Base-by-base conservation (phyloP, 2,797 vertebrate genomes). In the Tenualosa ilisha region DNA sequence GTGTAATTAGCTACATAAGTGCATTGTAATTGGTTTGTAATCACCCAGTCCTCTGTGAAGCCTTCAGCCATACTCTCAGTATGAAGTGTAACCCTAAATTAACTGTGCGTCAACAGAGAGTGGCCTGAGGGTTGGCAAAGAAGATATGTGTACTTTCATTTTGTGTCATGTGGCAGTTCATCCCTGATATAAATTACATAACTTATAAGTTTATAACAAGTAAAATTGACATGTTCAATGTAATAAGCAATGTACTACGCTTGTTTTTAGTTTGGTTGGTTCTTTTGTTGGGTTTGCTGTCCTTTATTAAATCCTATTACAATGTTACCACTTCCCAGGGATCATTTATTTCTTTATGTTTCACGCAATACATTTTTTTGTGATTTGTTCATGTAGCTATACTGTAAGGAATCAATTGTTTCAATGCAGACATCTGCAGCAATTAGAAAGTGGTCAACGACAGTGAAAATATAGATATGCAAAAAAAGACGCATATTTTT, bases 1-100 rank as follows among this genome's bases (percentile, higher is more conserved):
- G 72, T 79, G 72, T 79, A 79, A 79, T 79, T 79, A 43, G 72
- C 46, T 46, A 43, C 72, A 46, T 79, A 46, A 79, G 72, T 79
- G 37, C 40, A 46, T 46, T 43, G 72, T 46, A 79, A 79, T 79
- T 79, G 68, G 72, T 22, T 20, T 1, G 72, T 43, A 79, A 79
- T 79, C 46, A 79, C 40, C 72, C 72, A 20, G 72, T 17, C 7
- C 37, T 46, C 37, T 79, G 13, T 43, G 17, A 79, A 43, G 40
- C 72, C 31, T 40, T 75, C 40, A 22, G 68, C 68, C 68, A 75
- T 75, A 6, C 68, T 43, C 68, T 75, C 17, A 40, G 31, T 40
- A 46, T 43, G 20, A 79, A 46, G 40, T 20, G 37, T 79, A 79
- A 43, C 72, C 72, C 72, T 46, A 22, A 79, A 40, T 79, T 79